Evolutionary conservation across 2,888 invertebrate species (phyloP).

Genomic region (Dione juno): DNA sequence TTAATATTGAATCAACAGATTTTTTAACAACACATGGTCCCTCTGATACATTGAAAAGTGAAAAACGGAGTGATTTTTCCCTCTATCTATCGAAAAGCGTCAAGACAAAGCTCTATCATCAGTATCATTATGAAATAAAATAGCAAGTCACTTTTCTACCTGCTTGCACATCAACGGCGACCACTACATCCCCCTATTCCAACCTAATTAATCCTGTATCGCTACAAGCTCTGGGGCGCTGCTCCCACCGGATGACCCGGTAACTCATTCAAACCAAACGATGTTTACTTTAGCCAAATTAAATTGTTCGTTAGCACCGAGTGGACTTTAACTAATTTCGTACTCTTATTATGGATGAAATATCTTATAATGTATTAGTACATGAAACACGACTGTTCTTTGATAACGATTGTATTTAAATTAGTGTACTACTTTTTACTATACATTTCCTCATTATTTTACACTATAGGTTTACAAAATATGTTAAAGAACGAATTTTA

Average conservation of each 20-base stretch:
- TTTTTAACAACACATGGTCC: too few species aligned
- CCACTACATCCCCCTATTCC: slow-evolving; percentile 68
- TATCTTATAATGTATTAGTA: too few species aligned
- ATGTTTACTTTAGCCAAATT: slow-evolving; percentile 52
- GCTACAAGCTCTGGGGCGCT: slow-evolving; percentile 62
- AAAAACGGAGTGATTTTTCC: background rate
- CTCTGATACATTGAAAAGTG: background rate
- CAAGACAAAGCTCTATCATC: background rate
- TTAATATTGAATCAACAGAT: too few species aligned
- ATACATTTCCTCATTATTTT: too few species aligned
- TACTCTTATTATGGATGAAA: background rate
- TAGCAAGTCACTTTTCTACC: slow-evolving; percentile 45
- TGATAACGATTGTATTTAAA: too few species aligned
- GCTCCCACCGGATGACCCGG: slow-evolving; percentile 71
- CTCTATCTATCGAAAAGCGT: background rate
- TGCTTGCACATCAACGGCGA: slow-evolving; percentile 58
- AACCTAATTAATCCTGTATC: slow-evolving; percentile 78
- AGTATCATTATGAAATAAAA: background rate
- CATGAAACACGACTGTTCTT: background rate
- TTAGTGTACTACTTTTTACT: too few species aligned
- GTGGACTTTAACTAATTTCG: slow-evolving; percentile 13
- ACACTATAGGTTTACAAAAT: too few species aligned
- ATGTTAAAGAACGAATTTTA: too few species aligned
- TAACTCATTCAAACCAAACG: slow-evolving; percentile 61
- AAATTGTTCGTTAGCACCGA: slow-evolving; percentile 11